These are phyloP conservation scores for Knipowitschia caucasica DNA, from an alignment of 2,797 vertebrate species.

Conservation along the genomic window DNA sequence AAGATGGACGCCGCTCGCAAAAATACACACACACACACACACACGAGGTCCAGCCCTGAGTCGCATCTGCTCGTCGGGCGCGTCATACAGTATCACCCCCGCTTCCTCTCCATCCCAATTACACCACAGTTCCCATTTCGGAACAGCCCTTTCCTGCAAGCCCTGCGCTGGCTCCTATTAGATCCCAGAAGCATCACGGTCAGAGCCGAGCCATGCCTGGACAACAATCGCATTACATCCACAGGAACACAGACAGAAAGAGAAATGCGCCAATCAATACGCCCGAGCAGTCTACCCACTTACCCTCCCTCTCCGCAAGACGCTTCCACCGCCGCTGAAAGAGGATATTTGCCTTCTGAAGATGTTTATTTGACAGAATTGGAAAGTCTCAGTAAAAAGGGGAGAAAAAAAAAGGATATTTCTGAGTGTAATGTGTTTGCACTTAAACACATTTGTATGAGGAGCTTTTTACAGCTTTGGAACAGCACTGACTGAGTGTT, in stretches of 20 bases:
- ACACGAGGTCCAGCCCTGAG: constrained; percentile 55
- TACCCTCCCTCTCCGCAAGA: constrained; percentile 61
- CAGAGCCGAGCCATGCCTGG: constrained; percentile 56
- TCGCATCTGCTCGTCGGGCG: constrained; percentile 59
- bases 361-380: constrained; percentile 33
- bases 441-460: constrained; percentile 20
- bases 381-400: constrained; percentile 1
- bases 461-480: constrained; percentile 7
- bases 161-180: constrained; percentile 64
- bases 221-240: constrained; percentile 70
- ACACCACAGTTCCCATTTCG: constrained; percentile 61
- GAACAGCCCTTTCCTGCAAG: constrained; percentile 69
- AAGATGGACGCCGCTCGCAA: constrained; percentile 69
- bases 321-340: constrained; percentile 60
- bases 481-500: neutral
- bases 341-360: constrained; percentile 45
- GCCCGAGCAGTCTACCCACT: constrained; percentile 61
- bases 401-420: constrained; percentile 19
- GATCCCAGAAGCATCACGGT: constrained; percentile 70
- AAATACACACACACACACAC: no score
- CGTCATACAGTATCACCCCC: constrained; percentile 2
- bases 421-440: constrained; percentile 12
- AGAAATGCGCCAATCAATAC: constrained; percentile 69
- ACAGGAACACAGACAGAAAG: constrained; percentile 62
- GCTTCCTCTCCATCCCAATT: constrained; percentile 40